Evolutionary conservation across 2,888 invertebrate species (phyloP).

Genomic region (Drepana falcataria): DNA sequence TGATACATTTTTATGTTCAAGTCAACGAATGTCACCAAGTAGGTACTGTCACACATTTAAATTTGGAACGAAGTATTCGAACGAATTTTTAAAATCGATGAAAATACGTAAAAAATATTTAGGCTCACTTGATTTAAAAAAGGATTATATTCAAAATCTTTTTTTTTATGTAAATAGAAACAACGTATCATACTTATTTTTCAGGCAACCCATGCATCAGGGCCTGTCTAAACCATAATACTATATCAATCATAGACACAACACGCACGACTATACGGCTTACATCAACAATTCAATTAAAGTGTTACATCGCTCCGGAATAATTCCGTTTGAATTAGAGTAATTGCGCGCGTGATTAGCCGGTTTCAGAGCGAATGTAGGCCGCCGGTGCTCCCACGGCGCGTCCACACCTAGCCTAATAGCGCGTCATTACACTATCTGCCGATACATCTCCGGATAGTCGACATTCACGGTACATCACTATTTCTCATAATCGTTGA

Average conservation of each 20-base stretch:
- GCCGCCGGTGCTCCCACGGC: slow-evolving; percentile 68
- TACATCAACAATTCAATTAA: slow-evolving; percentile 68
- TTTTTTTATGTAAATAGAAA: too few relatives aligned
- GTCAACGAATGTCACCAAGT: too few relatives aligned
- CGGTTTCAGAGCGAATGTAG: slow-evolving; percentile 55
- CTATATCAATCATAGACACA: slow-evolving; percentile 40
- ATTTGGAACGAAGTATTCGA: too few relatives aligned
- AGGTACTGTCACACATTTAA: too few relatives aligned
- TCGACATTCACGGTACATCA: slow-evolving; percentile 47
- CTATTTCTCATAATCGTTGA: slow-evolving; percentile 58
- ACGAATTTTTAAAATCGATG: too few relatives aligned
- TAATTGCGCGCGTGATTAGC: slow-evolving; percentile 70
- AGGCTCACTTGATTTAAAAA: too few relatives aligned
- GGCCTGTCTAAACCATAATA: slow-evolving; percentile 24
- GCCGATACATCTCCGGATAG: slow-evolving; percentile 57
- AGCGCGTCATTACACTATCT: slow-evolving; percentile 70
- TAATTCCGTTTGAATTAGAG: slow-evolving; percentile 71
- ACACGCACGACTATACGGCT: slow-evolving; percentile 33
- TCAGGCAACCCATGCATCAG: too few relatives aligned
- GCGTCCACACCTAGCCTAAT: slow-evolving; percentile 70
- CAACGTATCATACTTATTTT: too few relatives aligned
- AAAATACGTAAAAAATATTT: too few relatives aligned
- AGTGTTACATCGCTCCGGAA: slow-evolving; percentile 57
- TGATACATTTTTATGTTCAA: too few relatives aligned
- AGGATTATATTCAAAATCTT: too few relatives aligned